Evolutionary conservation across 92 coral and sea anemone genomes (phyloP), one percentile per base, ranked within the genome.

Genomic region (Epizoanthus rinbou): DNA sequence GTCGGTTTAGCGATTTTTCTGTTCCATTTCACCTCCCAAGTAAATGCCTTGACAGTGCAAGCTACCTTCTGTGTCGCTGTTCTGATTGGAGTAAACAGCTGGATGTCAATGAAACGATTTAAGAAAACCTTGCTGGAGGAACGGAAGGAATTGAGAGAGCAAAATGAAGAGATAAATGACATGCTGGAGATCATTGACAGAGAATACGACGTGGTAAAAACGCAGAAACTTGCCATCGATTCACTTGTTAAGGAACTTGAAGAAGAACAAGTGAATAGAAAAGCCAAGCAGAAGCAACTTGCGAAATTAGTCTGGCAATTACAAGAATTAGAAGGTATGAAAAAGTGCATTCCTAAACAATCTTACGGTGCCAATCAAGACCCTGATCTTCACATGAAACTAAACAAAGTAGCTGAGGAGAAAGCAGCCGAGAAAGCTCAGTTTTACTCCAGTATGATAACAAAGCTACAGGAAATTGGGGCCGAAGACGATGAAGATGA

Each of bases 241-340:
- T 81, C 90, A 11, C 95, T 93, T 80, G 88, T 89, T 64, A 85
- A 87, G 50, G 95, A 93, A 41, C 93, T 93, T 24, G 98, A 93
- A 60, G 88, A 93, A 67, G 98, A 91, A 71, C 91, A 91, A 16
- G 90, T 89, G 41, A 93, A 85, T 59, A 92, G 92, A 28, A 93
- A 84, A 21, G 90, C 84, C 41, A 93, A 93, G 64, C 84, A 90
- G 63, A 66, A 84, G 43, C 88, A 94, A 22, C 81, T 93, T 25
- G 98, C 98, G 9, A 93, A 92, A 85, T 62, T 93, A 64, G 89
- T 93, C 35, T 84, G 95, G 89, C 91, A 93, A 62, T 69, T 93
- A 19, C 91, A 89, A 75, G 98, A 93, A 78, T 80, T 93, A 75
- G 98, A 93, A 50, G 98, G 91, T 45, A 89, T 93, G 98, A 88